These are phyloP conservation scores for Arenaria interpres DNA, from an alignment of 2,113 vertebrate genomes.

Conservation along the genomic window DNA sequence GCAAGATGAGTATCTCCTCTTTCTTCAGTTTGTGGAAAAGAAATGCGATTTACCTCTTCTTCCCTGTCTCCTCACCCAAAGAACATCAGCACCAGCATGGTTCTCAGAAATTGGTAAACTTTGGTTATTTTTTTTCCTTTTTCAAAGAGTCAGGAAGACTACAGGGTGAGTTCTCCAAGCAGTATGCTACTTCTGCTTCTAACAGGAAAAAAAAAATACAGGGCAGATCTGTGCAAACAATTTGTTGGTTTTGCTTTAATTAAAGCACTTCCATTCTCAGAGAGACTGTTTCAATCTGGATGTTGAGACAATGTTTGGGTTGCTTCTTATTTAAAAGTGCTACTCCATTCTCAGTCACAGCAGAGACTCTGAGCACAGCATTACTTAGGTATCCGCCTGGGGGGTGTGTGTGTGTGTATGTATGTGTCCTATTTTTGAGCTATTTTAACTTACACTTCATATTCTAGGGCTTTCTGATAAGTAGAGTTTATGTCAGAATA, in stretches of 20 bases:
- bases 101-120: neutral
- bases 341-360: neutral
- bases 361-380: neutral
- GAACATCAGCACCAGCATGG: neutral
- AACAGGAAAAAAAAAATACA: neutral
- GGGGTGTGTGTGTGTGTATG: neutral
- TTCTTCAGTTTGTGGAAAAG: neutral
- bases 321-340: neutral
- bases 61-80: neutral
- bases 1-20: neutral
- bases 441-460: conserved; percentile 52
- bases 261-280: neutral
- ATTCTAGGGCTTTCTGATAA: conserved; percentile 63
- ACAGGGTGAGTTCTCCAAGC: neutral
- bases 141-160: neutral
- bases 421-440: conserved; percentile 29
- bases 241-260: neutral
- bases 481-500: conserved; percentile 66
- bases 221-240: neutral
- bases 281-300: neutral
- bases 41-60: neutral
- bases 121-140: neutral
- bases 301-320: neutral
- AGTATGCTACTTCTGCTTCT: neutral
- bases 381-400: neutral